Evolutionary conservation across 2,888 invertebrate genomes (phyloP).

Genomic region (Heliconius cydno): DNA sequence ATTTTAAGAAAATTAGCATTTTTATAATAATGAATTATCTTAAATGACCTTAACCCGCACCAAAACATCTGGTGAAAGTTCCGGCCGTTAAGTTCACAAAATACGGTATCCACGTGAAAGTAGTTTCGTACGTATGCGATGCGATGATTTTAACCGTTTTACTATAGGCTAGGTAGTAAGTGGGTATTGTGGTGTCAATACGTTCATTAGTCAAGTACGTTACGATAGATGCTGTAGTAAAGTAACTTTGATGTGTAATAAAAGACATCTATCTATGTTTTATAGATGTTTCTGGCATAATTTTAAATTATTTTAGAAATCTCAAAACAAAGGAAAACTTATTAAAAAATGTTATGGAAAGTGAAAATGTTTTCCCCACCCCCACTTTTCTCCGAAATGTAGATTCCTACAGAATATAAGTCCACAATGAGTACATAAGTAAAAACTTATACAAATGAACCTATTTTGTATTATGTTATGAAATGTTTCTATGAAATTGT

Average conservation of each 20-base stretch:
- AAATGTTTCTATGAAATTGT: no score
- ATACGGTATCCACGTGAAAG: constrained; percentile 52
- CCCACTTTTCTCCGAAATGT: no score
- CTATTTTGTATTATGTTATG: no score
- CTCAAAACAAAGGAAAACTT: no score
- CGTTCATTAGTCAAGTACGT: neutral
- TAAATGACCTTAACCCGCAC: constrained; percentile 31
- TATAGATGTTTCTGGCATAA: neutral
- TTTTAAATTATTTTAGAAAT: neutral
- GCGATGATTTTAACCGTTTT: constrained; percentile 22
- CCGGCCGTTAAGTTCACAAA: constrained; percentile 51
- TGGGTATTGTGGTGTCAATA: constrained; percentile 4
- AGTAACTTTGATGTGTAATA: neutral
- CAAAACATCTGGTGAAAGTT: constrained; percentile 43
- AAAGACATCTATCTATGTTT: neutral
- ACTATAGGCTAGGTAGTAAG: neutral
- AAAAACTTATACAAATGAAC: no score
- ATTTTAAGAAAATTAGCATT: neutral
- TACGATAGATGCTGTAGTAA: neutral
- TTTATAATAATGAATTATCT: neutral
- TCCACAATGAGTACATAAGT: no score
- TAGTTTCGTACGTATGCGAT: constrained; percentile 29
- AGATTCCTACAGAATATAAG: no score
- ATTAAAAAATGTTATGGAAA: no score
- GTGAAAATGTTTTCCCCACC: no score